Conservation (phyloP, 2,797 vertebrate species). For the Chelon labrosus region DNA sequence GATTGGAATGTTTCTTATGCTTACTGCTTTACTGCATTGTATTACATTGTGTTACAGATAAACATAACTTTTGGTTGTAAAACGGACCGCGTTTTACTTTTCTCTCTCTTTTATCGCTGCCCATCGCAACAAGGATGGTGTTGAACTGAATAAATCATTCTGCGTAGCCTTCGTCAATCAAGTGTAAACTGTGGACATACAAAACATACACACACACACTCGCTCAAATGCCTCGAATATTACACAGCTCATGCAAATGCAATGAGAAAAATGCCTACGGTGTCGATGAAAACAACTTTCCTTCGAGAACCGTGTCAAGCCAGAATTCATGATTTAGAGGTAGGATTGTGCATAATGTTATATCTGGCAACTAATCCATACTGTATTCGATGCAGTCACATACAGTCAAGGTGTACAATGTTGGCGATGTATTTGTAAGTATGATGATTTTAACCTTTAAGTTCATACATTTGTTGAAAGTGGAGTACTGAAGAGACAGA, state of each 20-base stretch:
- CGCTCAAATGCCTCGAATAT: constrained; percentile 40
- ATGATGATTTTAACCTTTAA: neutral
- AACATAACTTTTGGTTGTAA: constrained; percentile 46
- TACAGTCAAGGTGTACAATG: neutral
- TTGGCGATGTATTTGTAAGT: neutral
- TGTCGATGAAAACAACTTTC: constrained; percentile 26
- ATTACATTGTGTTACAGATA: constrained; percentile 25
- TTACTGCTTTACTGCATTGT: constrained; percentile 28
- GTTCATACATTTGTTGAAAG: neutral
- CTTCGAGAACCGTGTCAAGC: constrained; percentile 18
- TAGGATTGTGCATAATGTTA: constrained; percentile 20
- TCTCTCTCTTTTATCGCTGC: constrained; percentile 37
- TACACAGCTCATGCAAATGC: constrained; percentile 50
- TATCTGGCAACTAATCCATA: neutral
- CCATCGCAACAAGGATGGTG: constrained; percentile 42
- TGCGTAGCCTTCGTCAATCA: constrained; percentile 52
- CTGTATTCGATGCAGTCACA: neutral
- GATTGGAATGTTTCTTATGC: neutral
- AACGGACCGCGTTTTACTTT: constrained; percentile 35
- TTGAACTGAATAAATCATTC: constrained; percentile 67
- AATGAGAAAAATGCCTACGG: constrained; percentile 43
- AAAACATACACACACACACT: constrained; percentile 30
- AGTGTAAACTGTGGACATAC: constrained; percentile 54
- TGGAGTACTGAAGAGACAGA: neutral
- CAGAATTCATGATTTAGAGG: constrained; percentile 32